phyloP scores from a whole-genome alignment of 2,888 invertebrate species.

The Loripinus fragilis region DNA sequence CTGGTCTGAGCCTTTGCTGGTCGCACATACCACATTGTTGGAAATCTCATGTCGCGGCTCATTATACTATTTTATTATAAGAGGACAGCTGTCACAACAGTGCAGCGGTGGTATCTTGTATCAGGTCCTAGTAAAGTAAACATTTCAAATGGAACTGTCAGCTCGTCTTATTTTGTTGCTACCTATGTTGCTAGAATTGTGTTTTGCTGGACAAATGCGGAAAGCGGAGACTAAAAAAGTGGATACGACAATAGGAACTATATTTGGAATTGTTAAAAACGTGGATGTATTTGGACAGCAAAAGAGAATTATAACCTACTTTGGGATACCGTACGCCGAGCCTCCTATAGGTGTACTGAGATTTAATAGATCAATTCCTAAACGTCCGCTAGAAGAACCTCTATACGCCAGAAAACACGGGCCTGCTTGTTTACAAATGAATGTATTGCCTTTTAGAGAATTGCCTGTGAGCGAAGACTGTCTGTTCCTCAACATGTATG shows the following conservation, averaged over 20 bases:
- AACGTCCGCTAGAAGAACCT: not conserved
- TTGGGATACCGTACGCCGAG: constrained; percentile 17
- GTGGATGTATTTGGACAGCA: not conserved
- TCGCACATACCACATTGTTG: too few species aligned
- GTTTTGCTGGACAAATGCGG: too few species aligned
- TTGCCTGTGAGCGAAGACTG: not conserved
- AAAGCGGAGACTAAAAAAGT: too few species aligned
- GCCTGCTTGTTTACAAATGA: not conserved
- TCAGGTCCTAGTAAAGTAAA: too few species aligned
- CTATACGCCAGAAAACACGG: not conserved
- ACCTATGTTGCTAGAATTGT: too few species aligned
- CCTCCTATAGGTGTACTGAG: not conserved
- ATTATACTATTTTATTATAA: too few species aligned
- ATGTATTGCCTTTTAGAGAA: not conserved
- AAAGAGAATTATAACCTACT: not conserved
- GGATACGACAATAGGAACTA: not conserved
- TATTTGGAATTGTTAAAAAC: not conserved
- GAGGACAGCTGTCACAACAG: too few species aligned
- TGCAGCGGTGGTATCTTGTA: too few species aligned
- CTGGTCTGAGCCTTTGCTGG: too few species aligned
- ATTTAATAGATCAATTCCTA: not conserved
- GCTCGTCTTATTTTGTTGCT: too few species aligned
- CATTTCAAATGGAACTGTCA: too few species aligned
- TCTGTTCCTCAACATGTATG: constrained; percentile 6
- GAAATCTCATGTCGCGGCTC: too few species aligned